Evolutionary conservation across 2,113 vertebrate genomes (phyloP).

Genomic region (Cavia aperea): DNA sequence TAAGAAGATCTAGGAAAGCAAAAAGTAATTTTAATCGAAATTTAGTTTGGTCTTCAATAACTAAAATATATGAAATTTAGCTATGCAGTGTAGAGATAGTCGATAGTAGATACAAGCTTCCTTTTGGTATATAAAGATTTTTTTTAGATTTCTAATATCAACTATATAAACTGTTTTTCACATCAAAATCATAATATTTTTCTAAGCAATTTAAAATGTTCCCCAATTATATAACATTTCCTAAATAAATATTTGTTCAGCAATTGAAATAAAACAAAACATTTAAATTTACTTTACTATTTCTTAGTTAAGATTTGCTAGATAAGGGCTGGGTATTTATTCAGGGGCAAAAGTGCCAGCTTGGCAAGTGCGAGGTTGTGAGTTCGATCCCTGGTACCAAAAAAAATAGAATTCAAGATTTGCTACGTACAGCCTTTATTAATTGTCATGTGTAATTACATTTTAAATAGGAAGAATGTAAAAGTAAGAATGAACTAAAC

Average conservation of each 20-base stretch:
- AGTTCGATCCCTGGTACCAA: too few relatives aligned
- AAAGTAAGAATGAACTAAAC: neutral
- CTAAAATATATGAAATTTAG: neutral
- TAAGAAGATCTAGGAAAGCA: neutral
- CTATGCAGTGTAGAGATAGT: neutral
- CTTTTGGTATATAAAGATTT: neutral
- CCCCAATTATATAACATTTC: neutral
- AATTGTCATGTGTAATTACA: conserved; percentile 19
- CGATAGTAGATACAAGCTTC: neutral
- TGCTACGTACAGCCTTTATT: neutral
- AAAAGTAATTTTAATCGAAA: neutral
- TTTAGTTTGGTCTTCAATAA: neutral
- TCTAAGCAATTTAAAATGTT: neutral
- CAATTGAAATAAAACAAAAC: neutral
- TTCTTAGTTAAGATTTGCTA: neutral
- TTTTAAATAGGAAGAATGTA: neutral
- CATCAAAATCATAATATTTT: neutral
- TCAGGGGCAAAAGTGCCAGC: too few relatives aligned
- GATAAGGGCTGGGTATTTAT: too few relatives aligned
- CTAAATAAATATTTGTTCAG: neutral
- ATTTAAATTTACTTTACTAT: neutral
- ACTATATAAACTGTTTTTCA: neutral
- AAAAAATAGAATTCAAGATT: neutral
- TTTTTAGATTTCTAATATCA: neutral
- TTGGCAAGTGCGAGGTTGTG: too few relatives aligned